Base-by-base conservation (phyloP, 2,888 invertebrate genomes). In the Callimorpha dominula region DNA sequence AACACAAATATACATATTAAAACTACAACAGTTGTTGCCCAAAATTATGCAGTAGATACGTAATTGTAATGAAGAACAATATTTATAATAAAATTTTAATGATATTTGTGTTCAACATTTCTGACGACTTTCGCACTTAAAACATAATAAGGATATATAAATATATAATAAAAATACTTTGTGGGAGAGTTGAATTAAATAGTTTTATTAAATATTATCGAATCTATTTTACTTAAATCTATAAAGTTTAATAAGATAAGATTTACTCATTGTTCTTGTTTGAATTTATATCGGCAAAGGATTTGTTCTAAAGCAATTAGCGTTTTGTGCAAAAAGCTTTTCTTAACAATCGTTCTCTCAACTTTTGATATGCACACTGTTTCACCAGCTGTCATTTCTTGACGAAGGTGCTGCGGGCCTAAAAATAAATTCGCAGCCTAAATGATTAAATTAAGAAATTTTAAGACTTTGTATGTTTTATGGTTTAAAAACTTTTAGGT, bases 331-430 rank as follows among this genome's bases (percentile, higher is more conserved):
- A 74, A 71, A 65, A 70, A 79, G 77, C 68, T 66, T 65, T 60
- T 43, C 17, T 50, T 42, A 17, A 20, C 15, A 64, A 70, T 54
- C 31, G 43, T 43, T 71, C 65, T 40, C 65, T 9, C 46, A n/a
- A 20, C 7, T 50, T 60, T 72, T 63, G 70, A 11, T 43, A 40
- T 66, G 65, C 17, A 60, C 9, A 14, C 76, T 68, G 64, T n/a
- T 78, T 93, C 88, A 95, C 95, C 95, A 95, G 80, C 94, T 95
- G 78, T 95, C 95, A 80, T 89, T 92, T 81, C 94, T 89, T 0
- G 94, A 94, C 0, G 94, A 93, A 0, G 94, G 94, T 31, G 73
- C 85, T 4, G 94, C 94, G 2, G 94, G 92, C 11, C 95, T 95
- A 89, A 57, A 92, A 92, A 74, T 77, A 77, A 65, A 68, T 50